phyloP scores from a whole-genome alignment of 2,888 invertebrate species.

The Tipula unca region DNA sequence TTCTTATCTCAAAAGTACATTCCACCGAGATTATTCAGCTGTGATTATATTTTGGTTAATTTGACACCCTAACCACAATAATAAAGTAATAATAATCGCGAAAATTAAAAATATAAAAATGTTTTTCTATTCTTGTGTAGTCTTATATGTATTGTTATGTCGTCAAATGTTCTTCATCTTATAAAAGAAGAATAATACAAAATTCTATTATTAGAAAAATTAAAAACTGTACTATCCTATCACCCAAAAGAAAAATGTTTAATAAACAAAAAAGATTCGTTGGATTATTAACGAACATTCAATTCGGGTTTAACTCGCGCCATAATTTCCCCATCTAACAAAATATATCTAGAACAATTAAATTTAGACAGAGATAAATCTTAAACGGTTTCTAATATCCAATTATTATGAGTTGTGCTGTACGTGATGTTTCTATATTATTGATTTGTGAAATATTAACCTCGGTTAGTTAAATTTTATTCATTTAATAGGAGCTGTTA shows the following conservation, averaged over 20 bases:
- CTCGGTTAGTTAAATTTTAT: too few species aligned
- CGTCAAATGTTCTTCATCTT: background rate
- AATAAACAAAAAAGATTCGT: background rate
- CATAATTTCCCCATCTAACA: too few species aligned
- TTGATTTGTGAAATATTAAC: background rate
- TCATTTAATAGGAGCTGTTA: too few species aligned
- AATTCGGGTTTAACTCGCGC: too few species aligned
- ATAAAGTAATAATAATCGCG: background rate
- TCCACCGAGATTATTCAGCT: background rate
- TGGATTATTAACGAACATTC: background rate
- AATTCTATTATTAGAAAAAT: background rate
- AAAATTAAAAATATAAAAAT: too few species aligned
- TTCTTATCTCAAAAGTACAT: background rate
- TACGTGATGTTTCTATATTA: background rate
- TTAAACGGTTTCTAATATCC: background rate
- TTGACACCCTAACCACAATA: background rate
- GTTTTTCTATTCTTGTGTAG: background rate
- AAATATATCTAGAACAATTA: background rate
- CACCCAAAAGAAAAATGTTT: background rate
- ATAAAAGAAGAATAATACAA: background rate
- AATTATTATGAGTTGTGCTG: background rate
- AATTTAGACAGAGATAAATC: background rate
- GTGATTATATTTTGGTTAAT: background rate
- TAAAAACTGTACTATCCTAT: background rate
- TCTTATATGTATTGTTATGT: background rate